Percentiles rank a stretch among this genome's conserved stretches.
phyloP scores from a whole-genome alignment of 2,797 vertebrate genomes.

The Acanthornis magna region DNA sequence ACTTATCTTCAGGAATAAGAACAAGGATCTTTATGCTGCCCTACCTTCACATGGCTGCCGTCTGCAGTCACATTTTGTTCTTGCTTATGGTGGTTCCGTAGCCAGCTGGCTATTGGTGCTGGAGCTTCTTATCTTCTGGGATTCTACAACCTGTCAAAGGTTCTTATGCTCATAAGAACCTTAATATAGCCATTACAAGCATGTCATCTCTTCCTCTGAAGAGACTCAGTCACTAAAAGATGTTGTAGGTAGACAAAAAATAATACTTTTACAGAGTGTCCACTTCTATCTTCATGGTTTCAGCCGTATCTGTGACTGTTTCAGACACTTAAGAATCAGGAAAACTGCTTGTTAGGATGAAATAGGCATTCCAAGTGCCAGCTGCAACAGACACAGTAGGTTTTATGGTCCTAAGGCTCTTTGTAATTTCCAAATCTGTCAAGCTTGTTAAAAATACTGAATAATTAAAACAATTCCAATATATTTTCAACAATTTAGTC shows the following conservation, averaged over 20 bases:
- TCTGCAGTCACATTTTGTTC: neutral
- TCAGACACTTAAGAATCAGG: neutral
- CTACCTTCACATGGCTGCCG: neutral
- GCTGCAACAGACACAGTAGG: neutral
- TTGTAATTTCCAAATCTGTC: neutral
- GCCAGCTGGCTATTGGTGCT: neutral
- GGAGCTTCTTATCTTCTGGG: neutral
- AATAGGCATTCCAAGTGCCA: neutral
- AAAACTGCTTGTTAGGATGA: neutral
- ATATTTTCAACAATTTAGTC: neutral
- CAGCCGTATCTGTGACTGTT: neutral
- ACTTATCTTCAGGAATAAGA: neutral
- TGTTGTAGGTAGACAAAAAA: neutral
- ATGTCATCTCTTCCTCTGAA: neutral
- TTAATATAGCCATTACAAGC: neutral
- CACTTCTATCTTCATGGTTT: neutral
- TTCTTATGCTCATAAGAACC: neutral
- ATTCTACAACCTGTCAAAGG: neutral
- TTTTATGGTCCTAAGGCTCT: neutral
- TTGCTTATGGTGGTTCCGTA: accelerated
- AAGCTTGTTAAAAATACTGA: conserved; percentile 32
- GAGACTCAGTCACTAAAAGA: neutral
- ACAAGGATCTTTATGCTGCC: neutral
- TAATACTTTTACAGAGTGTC: neutral
- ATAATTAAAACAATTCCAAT: conserved; percentile 30